Evolutionary conservation across 2,113 vertebrate species (phyloP).

Genomic region (Camelus dromedarius): DNA sequence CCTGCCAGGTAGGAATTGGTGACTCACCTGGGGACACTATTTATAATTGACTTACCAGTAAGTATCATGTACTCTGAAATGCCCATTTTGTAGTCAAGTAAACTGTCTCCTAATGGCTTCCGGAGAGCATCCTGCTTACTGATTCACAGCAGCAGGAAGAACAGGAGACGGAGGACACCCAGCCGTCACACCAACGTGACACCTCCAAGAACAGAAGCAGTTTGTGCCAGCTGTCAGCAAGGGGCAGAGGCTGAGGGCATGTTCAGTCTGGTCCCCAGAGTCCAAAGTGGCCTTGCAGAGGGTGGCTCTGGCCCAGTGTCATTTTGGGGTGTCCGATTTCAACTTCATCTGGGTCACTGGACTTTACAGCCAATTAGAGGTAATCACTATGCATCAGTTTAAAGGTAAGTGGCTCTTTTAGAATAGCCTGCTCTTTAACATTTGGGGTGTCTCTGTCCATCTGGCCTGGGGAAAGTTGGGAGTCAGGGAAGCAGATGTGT

Average conservation of each 20-base stretch:
- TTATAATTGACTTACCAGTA: constrained; percentile 10
- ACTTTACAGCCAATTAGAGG: not conserved
- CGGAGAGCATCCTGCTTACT: not conserved
- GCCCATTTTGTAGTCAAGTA: not conserved
- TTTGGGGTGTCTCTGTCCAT: constrained; percentile 73
- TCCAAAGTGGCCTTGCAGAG: not conserved
- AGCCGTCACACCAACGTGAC: fast-evolving
- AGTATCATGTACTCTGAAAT: not conserved
- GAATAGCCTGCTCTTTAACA: constrained; percentile 13
- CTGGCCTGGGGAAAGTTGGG: constrained; percentile 63
- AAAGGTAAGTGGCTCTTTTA: not conserved
- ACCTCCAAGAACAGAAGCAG: not conserved
- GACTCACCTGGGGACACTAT: not conserved
- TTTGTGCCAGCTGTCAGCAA: not conserved
- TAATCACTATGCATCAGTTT: not conserved
- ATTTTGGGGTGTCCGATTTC: not conserved
- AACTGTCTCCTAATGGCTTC: constrained; percentile 70
- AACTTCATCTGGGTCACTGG: not conserved
- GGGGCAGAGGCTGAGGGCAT: not conserved
- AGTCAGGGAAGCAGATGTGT: not conserved
- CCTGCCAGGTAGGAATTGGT: not conserved
- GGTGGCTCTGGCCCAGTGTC: not conserved
- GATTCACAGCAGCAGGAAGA: not conserved
- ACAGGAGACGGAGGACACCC: not conserved
- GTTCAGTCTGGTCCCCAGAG: not conserved